phyloP scores from a whole-genome alignment of 2,888 invertebrate genomes.

The Caenorhabditis sp. region DNA sequence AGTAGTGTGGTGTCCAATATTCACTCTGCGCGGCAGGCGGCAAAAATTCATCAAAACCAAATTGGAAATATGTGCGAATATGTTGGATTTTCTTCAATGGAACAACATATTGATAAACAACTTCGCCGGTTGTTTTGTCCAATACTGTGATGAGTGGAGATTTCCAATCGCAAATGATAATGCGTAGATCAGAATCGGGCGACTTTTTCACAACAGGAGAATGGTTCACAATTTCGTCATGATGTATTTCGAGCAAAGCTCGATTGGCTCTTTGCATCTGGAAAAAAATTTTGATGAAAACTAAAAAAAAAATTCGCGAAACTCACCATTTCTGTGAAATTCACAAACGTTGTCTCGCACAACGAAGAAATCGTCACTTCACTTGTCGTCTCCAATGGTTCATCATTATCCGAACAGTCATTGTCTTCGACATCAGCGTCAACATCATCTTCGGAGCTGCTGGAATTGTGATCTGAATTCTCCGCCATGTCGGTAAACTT shows the following conservation, averaged over 20 bases:
- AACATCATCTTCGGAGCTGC: not conserved
- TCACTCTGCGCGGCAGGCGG: not conserved
- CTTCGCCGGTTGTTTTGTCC: not conserved
- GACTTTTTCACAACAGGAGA: no score
- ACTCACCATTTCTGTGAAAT: not conserved
- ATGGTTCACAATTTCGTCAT: no score
- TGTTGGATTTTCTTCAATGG: not conserved
- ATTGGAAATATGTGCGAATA: not conserved
- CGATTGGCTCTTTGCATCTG: not conserved
- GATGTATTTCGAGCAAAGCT: no score
- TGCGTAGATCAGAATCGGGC: not conserved
- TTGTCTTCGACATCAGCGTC: not conserved
- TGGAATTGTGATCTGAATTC: not conserved
- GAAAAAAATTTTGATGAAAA: not conserved
- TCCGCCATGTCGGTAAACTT: not conserved
- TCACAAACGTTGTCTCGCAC: not conserved
- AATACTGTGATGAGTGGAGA: not conserved
- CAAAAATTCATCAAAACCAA: not conserved
- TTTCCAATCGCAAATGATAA: not conserved
- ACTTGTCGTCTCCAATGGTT: no score
- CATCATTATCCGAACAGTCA: no score
- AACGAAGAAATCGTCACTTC: no score
- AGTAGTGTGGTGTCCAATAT: not conserved
- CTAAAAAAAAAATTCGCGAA: not conserved
- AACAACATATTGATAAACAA: not conserved